Base-by-base conservation (phyloP, 1,140 invertebrate genomes). In the Dinothrombium tinctorium region DNA sequence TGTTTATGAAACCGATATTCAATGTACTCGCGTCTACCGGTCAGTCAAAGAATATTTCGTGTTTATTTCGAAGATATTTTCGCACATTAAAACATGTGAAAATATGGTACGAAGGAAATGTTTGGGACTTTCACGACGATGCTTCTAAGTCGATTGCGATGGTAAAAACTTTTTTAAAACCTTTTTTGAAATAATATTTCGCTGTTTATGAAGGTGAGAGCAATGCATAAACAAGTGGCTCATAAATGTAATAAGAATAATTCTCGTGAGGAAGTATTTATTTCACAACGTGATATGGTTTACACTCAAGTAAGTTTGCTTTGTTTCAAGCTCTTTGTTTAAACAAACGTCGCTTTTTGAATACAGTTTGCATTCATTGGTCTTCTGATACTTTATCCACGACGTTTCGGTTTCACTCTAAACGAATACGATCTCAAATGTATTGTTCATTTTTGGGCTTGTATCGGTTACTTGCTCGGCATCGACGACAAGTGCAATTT, bases 371-470 rank as follows among this genome's bases (percentile, higher is more conserved):
- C 54, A 3, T 58, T 58, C 40, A 47, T 57, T 11, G 56, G 55
- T 7, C 35, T 44, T 6, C 44, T 54, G n/a, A 36, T 54, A 0
- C 43, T 56, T 37, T 48, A 52, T 21, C 53, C 55, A n/a, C 19
- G 48, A 25, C 50, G 53, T 17, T 45, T 56, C 4, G 35, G 35
- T 9, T 43, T 41, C 20, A 5, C 19, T 33, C 28, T n/a, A 35
- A 22, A 12, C 17, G 49, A 61, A 9, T 62, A 69, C 20, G 73
- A 76, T 37, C 50, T 74, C n/a, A 71, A 76, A 36, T 71, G 70
- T n/a, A 72, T 78, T 37, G 56, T 77, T 2, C 79, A 87, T 53
- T 70, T 84, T 49, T 87, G 81, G 81, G 64, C 69, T 31, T 71
- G 76, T 1, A 69, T 86, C 23, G 80, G 79, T 1, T 66, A 72